Percentiles rank a stretch among this genome's conserved stretches.
phyloP scores from a whole-genome alignment of 1,140 invertebrate genomes.

The Paraescarpia echinospica region DNA sequence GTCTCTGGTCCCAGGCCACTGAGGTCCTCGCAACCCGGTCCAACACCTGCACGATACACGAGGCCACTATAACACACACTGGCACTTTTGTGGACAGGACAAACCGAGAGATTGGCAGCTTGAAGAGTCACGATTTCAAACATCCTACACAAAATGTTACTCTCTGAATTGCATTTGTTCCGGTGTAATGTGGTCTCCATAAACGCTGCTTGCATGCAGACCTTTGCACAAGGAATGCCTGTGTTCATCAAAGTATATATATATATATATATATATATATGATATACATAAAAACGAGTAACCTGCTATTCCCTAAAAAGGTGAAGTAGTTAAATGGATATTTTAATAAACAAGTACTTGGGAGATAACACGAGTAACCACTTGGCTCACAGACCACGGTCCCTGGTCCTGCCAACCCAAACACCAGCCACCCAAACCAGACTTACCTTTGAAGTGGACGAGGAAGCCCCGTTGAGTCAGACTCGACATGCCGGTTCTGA shows the following conservation, averaged over 20 bases:
- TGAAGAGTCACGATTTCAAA: background rate
- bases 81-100: background rate
- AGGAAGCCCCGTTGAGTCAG: conserved; percentile 30
- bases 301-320: too few species aligned
- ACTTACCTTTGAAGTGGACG: conserved; percentile 31
- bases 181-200: background rate
- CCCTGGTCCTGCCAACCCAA: background rate
- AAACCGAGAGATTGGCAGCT: background rate
- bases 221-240: too few species aligned
- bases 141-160: background rate
- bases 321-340: too few species aligned
- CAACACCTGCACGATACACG: conserved; percentile 16
- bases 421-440: too few species aligned
- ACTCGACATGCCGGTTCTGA: conserved; percentile 23
- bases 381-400: background rate
- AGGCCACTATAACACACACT: background rate
- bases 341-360: too few species aligned
- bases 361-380: too few species aligned
- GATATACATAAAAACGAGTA: too few species aligned
- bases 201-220: too few species aligned
- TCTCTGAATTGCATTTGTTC: background rate
- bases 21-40: conserved; percentile 23
- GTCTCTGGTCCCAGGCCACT: background rate
- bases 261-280: too few species aligned
- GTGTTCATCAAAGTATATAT: too few species aligned